Conservation (phyloP, 1,140 invertebrate species). For the Aphis craccivora region DNA sequence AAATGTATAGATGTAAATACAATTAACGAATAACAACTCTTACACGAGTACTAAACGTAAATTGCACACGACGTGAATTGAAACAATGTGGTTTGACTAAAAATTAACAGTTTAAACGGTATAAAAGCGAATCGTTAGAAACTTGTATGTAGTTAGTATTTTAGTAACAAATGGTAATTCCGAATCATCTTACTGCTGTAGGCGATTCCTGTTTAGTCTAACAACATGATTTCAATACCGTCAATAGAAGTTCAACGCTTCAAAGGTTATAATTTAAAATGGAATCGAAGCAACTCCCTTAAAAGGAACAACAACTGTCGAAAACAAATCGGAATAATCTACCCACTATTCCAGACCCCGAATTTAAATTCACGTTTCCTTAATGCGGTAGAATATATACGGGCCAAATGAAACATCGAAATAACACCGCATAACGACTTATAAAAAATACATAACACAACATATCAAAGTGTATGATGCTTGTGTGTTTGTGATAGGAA, state of each 20-base stretch:
- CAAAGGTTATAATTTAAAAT: neutral
- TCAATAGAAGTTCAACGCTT: neutral
- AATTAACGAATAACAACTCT: neutral
- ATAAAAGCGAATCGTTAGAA: neutral
- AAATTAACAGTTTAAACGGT: neutral
- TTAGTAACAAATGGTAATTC: neutral
- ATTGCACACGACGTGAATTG: neutral
- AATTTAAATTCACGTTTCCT: neutral
- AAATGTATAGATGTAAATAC: neutral
- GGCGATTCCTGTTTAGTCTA: neutral
- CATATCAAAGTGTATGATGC: neutral
- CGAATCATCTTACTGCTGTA: neutral
- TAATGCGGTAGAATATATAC: neutral
- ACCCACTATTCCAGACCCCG: neutral
- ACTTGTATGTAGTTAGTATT: neutral
- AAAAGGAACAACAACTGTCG: neutral
- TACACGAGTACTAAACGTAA: neutral
- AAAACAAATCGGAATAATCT: neutral
- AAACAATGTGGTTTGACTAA: neutral
- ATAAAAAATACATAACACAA: neutral
- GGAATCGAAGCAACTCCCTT: neutral
- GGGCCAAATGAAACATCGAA: neutral
- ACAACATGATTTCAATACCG: neutral
- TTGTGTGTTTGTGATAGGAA: neutral
- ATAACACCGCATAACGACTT: neutral